phyloP scores from a whole-genome alignment of 2,888 invertebrate species.

The Colletes collaris region DNA sequence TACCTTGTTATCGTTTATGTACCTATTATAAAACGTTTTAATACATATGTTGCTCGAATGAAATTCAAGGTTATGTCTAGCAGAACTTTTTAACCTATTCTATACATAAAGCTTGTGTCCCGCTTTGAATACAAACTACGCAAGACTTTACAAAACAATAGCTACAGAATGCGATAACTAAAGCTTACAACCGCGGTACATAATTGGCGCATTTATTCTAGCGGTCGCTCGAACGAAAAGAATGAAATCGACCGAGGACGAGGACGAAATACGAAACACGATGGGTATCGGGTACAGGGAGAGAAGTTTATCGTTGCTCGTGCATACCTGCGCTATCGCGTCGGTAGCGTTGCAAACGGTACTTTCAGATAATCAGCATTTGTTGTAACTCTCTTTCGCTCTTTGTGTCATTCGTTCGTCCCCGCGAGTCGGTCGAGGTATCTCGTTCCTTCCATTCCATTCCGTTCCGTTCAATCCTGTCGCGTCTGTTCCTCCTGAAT shows the following conservation, averaged over 20 bases:
- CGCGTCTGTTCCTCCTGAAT: conserved; percentile 21
- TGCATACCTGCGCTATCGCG: conserved; percentile 41
- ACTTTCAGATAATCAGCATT: conserved; percentile 55
- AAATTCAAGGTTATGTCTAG: too few species aligned
- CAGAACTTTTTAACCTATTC: too few species aligned
- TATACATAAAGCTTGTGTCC: too few species aligned
- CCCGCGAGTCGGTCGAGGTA: conserved; percentile 19
- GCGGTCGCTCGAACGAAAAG: not conserved
- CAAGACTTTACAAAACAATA: too few species aligned
- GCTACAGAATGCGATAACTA: too few species aligned
- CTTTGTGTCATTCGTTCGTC: conserved; percentile 41
- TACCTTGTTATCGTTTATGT: too few species aligned
- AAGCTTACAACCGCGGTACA: too few species aligned
- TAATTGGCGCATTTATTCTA: too few species aligned
- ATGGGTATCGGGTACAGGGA: conserved; percentile 20
- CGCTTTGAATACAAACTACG: too few species aligned
- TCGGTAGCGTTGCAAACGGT: conserved; percentile 48
- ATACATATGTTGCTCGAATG: too few species aligned
- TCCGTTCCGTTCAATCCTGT: conserved; percentile 28
- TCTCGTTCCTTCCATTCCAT: conserved; percentile 37
- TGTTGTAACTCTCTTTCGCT: conserved; percentile 46
- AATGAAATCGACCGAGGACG: not conserved
- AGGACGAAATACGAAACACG: conserved; percentile 3
- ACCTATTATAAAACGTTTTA: too few species aligned
- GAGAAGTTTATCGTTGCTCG: conserved; percentile 31